phyloP scores from a whole-genome alignment of 2,797 vertebrate genomes.

The Gastrophryne carolinensis region DNA sequence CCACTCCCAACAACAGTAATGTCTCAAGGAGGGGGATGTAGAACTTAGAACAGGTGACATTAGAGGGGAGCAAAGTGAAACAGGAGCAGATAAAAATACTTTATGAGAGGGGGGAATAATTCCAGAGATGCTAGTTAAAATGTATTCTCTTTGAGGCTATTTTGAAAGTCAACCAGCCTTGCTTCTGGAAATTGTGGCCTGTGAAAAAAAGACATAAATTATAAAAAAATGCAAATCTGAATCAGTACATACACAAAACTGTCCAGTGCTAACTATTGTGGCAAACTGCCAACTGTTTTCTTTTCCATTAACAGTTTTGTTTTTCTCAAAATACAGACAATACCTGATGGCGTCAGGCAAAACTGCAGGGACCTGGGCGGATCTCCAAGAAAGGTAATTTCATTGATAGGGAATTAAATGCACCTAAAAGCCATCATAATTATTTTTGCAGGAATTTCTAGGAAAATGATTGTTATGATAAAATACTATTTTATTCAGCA shows the following conservation, averaged over 20 bases:
- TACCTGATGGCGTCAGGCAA: conserved; percentile 44
- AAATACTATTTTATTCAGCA: too few relatives aligned
- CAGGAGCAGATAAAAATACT: too few relatives aligned
- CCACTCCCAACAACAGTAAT: too few relatives aligned
- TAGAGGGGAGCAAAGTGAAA: too few relatives aligned
- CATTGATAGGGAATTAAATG: too few relatives aligned
- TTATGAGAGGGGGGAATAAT: neutral
- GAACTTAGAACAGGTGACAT: too few relatives aligned
- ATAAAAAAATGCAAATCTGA: neutral
- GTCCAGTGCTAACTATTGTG: neutral
- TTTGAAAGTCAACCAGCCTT: neutral
- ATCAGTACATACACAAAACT: neutral
- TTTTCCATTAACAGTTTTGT: too few relatives aligned
- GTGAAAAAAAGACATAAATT: neutral
- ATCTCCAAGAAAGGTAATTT: conserved; percentile 47
- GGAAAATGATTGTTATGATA: too few relatives aligned
- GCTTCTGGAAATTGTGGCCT: neutral
- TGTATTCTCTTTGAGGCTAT: neutral
- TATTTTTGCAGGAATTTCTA: too few relatives aligned
- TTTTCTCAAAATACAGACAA: conserved; percentile 2
- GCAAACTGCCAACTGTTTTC: too few relatives aligned
- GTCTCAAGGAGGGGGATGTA: too few relatives aligned
- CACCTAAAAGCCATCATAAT: too few relatives aligned
- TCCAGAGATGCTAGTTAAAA: neutral
- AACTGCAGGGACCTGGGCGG: conserved; percentile 38